phyloP scores from a whole-genome alignment of 2,888 invertebrate genomes.

The Proisotoma minuta region DNA sequence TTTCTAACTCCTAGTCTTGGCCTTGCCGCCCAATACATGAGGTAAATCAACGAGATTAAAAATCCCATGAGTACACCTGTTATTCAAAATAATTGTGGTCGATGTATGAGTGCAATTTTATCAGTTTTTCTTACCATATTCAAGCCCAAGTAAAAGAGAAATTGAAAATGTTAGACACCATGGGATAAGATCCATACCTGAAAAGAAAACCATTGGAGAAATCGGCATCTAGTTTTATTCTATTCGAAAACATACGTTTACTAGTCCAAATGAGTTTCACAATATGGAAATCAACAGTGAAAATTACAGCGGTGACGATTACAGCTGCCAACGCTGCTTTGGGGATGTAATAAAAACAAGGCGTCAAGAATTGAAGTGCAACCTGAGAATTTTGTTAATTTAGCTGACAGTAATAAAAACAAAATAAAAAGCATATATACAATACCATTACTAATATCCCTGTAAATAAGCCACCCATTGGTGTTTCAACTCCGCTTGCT shows the following conservation, averaged over 20 bases:
- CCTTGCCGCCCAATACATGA: constrained; percentile 74
- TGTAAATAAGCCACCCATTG: constrained; percentile 34
- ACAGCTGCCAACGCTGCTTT: constrained; percentile 72
- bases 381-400: too few species aligned
- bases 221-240: too few species aligned
- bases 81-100: constrained; percentile 23
- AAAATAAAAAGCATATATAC: too few species aligned
- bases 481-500: constrained; percentile 35
- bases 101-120: background rate
- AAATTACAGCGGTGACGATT: constrained; percentile 80
- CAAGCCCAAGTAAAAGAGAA: constrained; percentile 53
- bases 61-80: constrained; percentile 20
- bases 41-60: constrained; percentile 60
- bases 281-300: constrained; percentile 61
- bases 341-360: constrained; percentile 81
- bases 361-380: constrained; percentile 77
- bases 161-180: constrained; percentile 68
- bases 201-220: background rate
- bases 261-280: constrained; percentile 69
- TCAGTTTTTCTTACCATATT: constrained; percentile 17
- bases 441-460: constrained; percentile 58
- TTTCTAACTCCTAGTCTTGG: constrained; percentile 71
- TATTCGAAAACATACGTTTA: constrained; percentile 67
- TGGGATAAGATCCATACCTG: constrained; percentile 65
- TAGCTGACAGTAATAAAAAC: too few species aligned